Evolutionary conservation across 2,888 invertebrate species (phyloP).

Genomic region (Sylvicola fuscatus): DNA sequence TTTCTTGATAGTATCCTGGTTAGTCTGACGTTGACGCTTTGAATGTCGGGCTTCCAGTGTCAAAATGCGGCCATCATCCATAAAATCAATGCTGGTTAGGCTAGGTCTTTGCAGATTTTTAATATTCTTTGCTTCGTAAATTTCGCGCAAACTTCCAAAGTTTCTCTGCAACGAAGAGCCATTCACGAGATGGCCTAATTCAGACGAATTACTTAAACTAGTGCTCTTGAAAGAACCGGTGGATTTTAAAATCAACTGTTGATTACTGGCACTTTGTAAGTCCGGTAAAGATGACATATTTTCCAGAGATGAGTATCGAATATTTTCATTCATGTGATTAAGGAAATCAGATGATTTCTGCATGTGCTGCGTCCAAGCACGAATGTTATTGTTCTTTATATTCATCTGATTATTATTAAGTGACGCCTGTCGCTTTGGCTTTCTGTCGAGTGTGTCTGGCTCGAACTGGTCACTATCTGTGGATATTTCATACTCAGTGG

Average conservation of each 20-base stretch:
- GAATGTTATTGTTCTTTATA: conserved; percentile 18
- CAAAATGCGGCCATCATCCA: conserved; percentile 36
- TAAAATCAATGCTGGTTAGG: conserved; percentile 10
- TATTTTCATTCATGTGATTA: conserved; percentile 13
- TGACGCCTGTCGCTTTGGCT: conserved; percentile 37
- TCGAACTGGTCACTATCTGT: conserved; percentile 55
- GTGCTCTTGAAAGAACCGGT: conserved; percentile 49
- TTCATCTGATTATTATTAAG: conserved; percentile 9
- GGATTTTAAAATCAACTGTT: conserved; percentile 41
- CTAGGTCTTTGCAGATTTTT: conserved; percentile 26
- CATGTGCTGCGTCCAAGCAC: conserved; percentile 17
- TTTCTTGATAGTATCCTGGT: conserved; percentile 15
- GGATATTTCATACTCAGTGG: conserved; percentile 46
- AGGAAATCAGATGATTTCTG: conserved; percentile 23
- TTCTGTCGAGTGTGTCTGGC: conserved; percentile 68
- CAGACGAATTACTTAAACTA: conserved; percentile 10
- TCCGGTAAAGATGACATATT: conserved; percentile 16
- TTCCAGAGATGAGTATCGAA: conserved; percentile 11
- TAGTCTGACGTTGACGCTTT: conserved; percentile 37
- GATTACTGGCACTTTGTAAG: conserved; percentile 10
- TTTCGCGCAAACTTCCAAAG: conserved; percentile 50
- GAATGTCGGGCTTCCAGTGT: conserved; percentile 55
- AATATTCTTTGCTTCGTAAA: conserved; percentile 42
- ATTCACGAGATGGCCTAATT: conserved; percentile 11
- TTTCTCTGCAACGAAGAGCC: conserved; percentile 26